Conservation (phyloP, 1,140 invertebrate species). For the Adoxophyes honmai region DNA sequence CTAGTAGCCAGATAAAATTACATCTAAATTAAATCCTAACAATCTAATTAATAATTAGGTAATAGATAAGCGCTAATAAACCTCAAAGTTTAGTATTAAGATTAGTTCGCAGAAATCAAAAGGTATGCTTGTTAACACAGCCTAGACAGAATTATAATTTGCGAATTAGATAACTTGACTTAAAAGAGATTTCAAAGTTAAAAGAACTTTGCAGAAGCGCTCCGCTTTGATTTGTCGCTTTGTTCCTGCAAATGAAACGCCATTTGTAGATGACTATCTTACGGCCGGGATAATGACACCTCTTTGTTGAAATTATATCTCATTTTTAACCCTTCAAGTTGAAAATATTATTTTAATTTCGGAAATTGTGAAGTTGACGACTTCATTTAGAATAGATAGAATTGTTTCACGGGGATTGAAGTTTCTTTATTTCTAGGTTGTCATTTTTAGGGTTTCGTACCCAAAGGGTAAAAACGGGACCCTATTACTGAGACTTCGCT, state of each 20-base stretch:
- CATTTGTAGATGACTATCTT: constrained; percentile 46
- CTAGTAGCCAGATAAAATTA: no score
- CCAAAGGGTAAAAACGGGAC: no score
- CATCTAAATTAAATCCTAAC: no score
- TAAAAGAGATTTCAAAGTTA: constrained; percentile 37
- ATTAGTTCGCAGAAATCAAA: no score
- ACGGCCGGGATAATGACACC: constrained; percentile 29
- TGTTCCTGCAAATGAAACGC: constrained; percentile 43
- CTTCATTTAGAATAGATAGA: background rate
- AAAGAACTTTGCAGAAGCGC: constrained; percentile 40
- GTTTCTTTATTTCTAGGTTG: background rate
- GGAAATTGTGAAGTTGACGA: background rate
- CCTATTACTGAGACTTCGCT: no score
- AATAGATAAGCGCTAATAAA: no score
- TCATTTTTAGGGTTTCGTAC: no score
- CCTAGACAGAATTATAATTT: constrained; percentile 19
- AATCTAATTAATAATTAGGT: no score
- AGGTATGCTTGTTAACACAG: background rate
- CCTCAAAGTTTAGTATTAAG: no score
- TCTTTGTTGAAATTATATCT: constrained; percentile 23
- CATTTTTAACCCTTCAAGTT: constrained; percentile 28
- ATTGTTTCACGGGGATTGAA: background rate
- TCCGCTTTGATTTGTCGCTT: constrained; percentile 49
- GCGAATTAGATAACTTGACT: constrained; percentile 30
- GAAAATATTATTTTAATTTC: constrained; percentile 15